Evolutionary conservation across 2,113 vertebrate species (phyloP), one percentile per base, ranked within the genome.

Genomic region (Cinclus mexicanus): DNA sequence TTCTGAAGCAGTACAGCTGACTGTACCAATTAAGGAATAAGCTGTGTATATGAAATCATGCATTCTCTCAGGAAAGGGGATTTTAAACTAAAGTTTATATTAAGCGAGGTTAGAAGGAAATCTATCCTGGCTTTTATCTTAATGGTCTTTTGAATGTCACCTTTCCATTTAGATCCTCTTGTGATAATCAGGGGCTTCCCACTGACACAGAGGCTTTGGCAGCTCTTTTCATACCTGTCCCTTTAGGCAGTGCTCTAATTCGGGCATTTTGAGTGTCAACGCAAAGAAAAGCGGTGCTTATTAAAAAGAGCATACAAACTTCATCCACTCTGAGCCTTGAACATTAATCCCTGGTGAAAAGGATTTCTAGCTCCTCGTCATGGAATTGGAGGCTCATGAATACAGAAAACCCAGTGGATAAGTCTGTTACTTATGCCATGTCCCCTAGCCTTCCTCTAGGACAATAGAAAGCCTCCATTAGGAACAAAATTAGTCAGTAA

Each of bases 131-230:
- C 87, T 95, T 93, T 93, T 93, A 94, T 87, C 95, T 93, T 96
- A 91, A 95, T 90, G 68, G 79, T 74, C 70, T 90, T 96, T 83
- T 88, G 92, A 97, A 96, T 90, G 92, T 96, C 95, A 96, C 82
- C 95, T 94, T 97, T 87, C 65, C 39, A 77, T 83, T 96, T 88
- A 95, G 92, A 93, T 93, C 52, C 42, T 90, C 79, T 82, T 90
- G 75, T 83, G 85, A 93, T 83, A 96, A 91, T 80, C 87, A 89
- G 63, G 68, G 75, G 63, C 82, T 93, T 90, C 90, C 85, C 71
- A 86, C 64, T 75, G 79, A 77, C 78, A 94, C 57, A 91, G 91
- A 93, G 84, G 55, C 78, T 93, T 87, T 92, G 86, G 69, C 80
- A 92, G 83, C 52, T 84, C 89, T 92, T 95, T 94, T 93, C 87